These are phyloP conservation scores for Cataglyphis livida DNA, from an alignment of 2,888 invertebrate species.

Conservation along the genomic window DNA sequence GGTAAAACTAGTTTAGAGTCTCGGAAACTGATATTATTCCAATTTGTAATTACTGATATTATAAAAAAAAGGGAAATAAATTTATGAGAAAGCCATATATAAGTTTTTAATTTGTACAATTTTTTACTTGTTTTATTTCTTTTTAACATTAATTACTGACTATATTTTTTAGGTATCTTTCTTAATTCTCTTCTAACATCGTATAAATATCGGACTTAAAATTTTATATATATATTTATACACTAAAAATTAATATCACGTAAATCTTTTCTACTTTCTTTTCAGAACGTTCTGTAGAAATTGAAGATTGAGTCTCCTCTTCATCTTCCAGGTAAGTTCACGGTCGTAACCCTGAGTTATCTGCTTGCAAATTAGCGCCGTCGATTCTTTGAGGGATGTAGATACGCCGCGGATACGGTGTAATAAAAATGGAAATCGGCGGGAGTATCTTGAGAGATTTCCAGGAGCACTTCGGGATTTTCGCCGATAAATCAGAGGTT, in stretches of 20 bases:
- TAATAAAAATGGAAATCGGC: slow-evolving; percentile 75
- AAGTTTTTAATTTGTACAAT: too few relatives aligned
- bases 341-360: slow-evolving; percentile 57
- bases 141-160: background rate
- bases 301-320: background rate
- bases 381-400: slow-evolving; percentile 56
- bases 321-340: slow-evolving; percentile 49
- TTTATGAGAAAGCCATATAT: too few relatives aligned
- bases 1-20: too few relatives aligned
- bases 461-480: slow-evolving; percentile 53
- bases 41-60: too few relatives aligned
- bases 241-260: background rate
- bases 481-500: slow-evolving; percentile 67
- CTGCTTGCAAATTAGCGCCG: slow-evolving; percentile 69
- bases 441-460: slow-evolving; percentile 52
- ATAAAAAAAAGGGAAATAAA: too few relatives aligned
- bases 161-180: background rate
- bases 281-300: background rate
- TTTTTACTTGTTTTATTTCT: background rate
- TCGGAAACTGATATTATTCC: too few relatives aligned
- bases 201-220: background rate
- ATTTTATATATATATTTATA: background rate
- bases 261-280: background rate
- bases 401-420: slow-evolving; percentile 51
- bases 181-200: background rate